Evolutionary conservation across 2,797 vertebrate species (phyloP), one percentile per base, ranked within the genome.

Genomic region (Pteronotus mesoamericanus): DNA sequence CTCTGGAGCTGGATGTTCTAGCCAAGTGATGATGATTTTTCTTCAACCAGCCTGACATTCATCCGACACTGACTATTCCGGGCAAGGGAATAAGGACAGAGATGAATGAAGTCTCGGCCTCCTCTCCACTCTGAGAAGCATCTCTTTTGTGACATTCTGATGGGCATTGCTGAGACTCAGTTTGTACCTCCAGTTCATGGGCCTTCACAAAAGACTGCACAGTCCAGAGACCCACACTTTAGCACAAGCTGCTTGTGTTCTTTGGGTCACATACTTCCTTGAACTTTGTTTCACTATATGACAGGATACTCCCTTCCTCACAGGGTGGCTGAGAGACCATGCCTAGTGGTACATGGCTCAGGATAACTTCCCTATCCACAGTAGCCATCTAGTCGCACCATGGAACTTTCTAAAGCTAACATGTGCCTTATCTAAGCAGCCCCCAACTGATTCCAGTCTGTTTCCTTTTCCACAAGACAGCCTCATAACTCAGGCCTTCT

Each of bases 231-330:
- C 24, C 48, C 46, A 91, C 37, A 24, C 42, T 53, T 44, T 12
- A 59, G 42, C 42, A 37, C 9, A 14, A 15, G 16, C 22, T 32
- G 39, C 16, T 75, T 44, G 32, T 48, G 72, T 22, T 79, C 55
- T 75, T 7, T 32, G 29, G 53, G 29, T 24, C 53, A 42, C 39
- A 8, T n/a, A 71, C 85, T 79, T 96, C 66, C 48, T 53, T 24
- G 51, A 53, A 53, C 29, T 86, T 69, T 74, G 55, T n/a, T 66
- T 77, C 78, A 32, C 46, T 39, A 14, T 3, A 19, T 64, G 32
- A 44, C 16, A 44, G 29, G 26, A 29, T 24, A n/a, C 4, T n/a
- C 9, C 1, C 22, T 21, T 11, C 24, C 1, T n/a, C 9, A 1
- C 12, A 34, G 64, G 48, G 32, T 32, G 57, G 71, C 15, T 14